phyloP scores from a whole-genome alignment of 2,113 vertebrate species.

The Phalacrocorax carbo region DNA sequence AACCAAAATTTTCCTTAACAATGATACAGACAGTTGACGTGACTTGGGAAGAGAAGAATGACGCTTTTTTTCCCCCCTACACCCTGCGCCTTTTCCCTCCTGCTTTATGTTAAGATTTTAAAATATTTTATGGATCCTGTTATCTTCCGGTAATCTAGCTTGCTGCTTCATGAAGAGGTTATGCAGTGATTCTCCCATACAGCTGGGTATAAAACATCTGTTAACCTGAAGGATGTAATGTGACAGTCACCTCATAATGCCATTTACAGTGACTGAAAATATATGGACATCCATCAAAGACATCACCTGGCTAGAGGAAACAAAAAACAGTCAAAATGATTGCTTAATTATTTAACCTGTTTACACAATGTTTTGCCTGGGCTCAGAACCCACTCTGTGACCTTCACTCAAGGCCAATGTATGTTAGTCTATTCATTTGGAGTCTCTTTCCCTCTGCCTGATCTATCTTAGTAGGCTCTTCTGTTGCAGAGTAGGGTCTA shows the following conservation, averaged over 20 bases:
- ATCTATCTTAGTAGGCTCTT: neutral
- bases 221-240: neutral
- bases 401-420: neutral
- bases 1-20: neutral
- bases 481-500: neutral
- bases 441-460: neutral
- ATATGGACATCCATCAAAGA: neutral
- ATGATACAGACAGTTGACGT: rapidly evolving
- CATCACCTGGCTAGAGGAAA: neutral
- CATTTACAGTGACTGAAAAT: neutral
- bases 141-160: neutral
- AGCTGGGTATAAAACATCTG: neutral
- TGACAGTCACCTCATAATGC: neutral
- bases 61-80: neutral
- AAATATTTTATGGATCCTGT: neutral
- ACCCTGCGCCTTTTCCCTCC: neutral
- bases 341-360: neutral
- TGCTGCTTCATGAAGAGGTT: neutral
- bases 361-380: neutral
- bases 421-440: neutral
- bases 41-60: neutral
- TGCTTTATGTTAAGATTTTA: neutral
- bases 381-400: neutral
- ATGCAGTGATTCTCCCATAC: neutral
- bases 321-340: neutral